Evolutionary conservation across 2,888 invertebrate species (phyloP).

Genomic region (Ernsta delagoae): DNA sequence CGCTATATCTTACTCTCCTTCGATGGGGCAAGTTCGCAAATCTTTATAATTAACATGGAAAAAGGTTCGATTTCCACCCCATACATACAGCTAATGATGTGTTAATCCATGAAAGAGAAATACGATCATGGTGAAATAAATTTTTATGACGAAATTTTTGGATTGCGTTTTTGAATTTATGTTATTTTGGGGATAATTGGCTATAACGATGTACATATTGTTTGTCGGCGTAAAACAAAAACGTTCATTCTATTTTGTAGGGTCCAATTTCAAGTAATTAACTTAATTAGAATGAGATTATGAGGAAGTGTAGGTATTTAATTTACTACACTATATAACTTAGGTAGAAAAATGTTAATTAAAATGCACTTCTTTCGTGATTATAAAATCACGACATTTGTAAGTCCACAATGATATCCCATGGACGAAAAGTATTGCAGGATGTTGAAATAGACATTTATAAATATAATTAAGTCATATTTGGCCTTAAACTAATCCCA

Average conservation of each 20-base stretch:
- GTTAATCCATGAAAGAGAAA: constrained; percentile 62
- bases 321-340: too few relatives aligned
- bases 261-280: too few relatives aligned
- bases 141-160: constrained; percentile 32
- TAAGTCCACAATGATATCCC: too few relatives aligned
- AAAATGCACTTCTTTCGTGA: too few relatives aligned
- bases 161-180: constrained; percentile 17
- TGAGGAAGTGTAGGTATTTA: too few relatives aligned
- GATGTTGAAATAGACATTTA: too few relatives aligned
- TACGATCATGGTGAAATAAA: constrained; percentile 23
- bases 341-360: too few relatives aligned
- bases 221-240: background rate
- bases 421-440: too few relatives aligned
- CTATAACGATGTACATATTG: background rate
- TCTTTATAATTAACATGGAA: constrained; percentile 81
- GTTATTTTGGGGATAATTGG: constrained; percentile 16
- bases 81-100: constrained; percentile 70
- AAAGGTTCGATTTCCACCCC: constrained; percentile 75
- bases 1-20: background rate
- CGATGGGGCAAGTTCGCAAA: constrained; percentile 49
- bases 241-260: background rate
- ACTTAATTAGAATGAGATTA: too few relatives aligned
- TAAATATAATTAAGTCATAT: too few relatives aligned
- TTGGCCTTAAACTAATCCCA: too few relatives aligned
- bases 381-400: too few relatives aligned